Percentiles rank a stretch among this genome's conserved stretches.
phyloP scores from a whole-genome alignment of 2,797 vertebrate species.

The Rhabdophis nuchalis region DNA sequence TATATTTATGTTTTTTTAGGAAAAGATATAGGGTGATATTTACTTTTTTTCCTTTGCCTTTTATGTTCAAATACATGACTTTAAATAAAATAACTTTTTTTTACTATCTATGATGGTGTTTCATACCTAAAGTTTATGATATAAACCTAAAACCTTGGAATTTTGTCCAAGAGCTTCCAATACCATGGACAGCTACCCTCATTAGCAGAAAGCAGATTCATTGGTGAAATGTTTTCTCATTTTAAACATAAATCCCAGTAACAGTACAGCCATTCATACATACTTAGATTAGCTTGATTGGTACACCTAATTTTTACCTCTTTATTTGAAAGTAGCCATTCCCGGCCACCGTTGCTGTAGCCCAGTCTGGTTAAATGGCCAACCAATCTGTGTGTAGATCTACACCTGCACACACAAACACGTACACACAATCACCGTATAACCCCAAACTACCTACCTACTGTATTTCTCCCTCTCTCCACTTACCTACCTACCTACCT shows the following conservation, averaged over 20 bases:
- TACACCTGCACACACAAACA: too few species aligned
- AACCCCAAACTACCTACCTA: too few species aligned
- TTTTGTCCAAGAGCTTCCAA: not conserved
- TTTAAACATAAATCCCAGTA: not conserved
- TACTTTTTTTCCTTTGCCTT: constrained; percentile 31
- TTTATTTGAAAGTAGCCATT: not conserved
- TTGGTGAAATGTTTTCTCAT: not conserved
- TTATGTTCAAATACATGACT: constrained; percentile 18
- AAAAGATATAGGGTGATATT: not conserved
- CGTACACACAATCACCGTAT: too few species aligned
- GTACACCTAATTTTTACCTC: not conserved
- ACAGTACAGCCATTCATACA: not conserved
- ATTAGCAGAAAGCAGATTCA: not conserved
- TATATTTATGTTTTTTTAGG: not conserved
- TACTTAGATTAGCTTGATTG: not conserved
- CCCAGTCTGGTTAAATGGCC: too few species aligned
- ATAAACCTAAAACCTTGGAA: not conserved
- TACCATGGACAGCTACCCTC: not conserved
- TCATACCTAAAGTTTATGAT: not conserved
- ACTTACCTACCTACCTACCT: too few species aligned
- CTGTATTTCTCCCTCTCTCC: too few species aligned
- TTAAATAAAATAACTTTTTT: not conserved
- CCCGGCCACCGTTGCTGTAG: too few species aligned
- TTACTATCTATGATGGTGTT: not conserved
- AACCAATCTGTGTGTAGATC: too few species aligned